phyloP scores from a whole-genome alignment of 2,888 invertebrate genomes.

The Corbicula japonica region DNA sequence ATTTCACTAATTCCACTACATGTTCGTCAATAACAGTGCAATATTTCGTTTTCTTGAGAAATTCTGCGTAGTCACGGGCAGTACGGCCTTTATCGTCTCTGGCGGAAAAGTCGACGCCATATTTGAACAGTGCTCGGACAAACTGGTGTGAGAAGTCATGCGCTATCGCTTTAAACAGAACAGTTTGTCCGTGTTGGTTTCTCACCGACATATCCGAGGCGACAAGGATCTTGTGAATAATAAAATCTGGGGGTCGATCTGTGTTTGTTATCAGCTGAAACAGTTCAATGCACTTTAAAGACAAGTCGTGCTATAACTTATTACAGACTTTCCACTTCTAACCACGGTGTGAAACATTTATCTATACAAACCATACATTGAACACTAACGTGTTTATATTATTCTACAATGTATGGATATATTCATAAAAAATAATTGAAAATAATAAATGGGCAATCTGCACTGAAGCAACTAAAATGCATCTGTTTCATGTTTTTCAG shows the following conservation, averaged over 20 bases:
- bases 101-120: conserved; percentile 73
- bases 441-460: too few species aligned
- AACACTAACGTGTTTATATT: too few species aligned
- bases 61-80: conserved; percentile 71
- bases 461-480: too few species aligned
- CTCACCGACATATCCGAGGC: conserved; percentile 71
- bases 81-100: conserved; percentile 78
- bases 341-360: too few species aligned
- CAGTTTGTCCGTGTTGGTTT: conserved; percentile 76
- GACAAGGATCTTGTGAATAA: conserved; percentile 74
- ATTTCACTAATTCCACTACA: conserved; percentile 68
- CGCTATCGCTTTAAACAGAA: conserved; percentile 79
- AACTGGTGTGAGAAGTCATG: conserved; percentile 70
- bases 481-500: too few species aligned
- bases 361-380: too few species aligned
- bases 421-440: too few species aligned
- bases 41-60: conserved; percentile 68
- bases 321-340: too few species aligned
- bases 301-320: too few species aligned
- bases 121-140: conserved; percentile 73
- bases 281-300: too few species aligned
- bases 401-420: too few species aligned
- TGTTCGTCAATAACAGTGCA: conserved; percentile 74
- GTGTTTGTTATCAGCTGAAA: conserved; percentile 65
- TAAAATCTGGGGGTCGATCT: conserved; percentile 70